Conservation (phyloP, 2,888 invertebrate species). For the Flexamia atlantica region DNA sequence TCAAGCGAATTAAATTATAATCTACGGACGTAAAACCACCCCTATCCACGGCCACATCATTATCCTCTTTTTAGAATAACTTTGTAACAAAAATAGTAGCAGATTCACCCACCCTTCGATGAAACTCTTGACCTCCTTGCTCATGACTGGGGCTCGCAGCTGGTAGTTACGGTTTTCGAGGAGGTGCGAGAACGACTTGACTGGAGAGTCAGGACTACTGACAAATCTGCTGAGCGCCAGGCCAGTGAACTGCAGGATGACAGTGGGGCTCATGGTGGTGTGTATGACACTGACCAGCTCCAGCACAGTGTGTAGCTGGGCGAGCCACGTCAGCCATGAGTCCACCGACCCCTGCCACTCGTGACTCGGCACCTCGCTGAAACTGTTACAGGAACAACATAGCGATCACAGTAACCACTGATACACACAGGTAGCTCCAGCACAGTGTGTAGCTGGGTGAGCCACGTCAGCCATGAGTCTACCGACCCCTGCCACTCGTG, state of each 20-base stretch:
- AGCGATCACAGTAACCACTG: no score
- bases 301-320: conserved; percentile 44
- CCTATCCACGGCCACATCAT: no score
- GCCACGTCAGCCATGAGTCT: conserved; percentile 27
- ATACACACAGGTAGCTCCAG: conserved; percentile 37
- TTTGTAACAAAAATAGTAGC: no score
- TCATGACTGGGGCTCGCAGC: conserved; percentile 35
- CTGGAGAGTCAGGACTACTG: background rate
- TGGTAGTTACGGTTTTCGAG: conserved; percentile 11
- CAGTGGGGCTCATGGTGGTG: background rate
- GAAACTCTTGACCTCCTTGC: conserved; percentile 22
- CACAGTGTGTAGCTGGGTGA: conserved; percentile 41
- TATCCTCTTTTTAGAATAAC: no score
- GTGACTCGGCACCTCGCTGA: conserved; percentile 22
- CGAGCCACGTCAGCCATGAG: conserved; percentile 22
- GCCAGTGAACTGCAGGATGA: conserved; percentile 21
- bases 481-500: conserved; percentile 29
- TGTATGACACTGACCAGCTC: conserved; percentile 39
- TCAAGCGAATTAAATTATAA: no score
- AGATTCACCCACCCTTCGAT: conserved; percentile 41
- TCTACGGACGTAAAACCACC: no score
- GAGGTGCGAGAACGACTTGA: conserved; percentile 4
- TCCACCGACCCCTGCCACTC: conserved; percentile 39
- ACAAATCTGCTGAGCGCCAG: conserved; percentile 12
- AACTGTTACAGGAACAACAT: conserved; percentile 27